Conservation (phyloP, 2,888 invertebrate species). For the Arctia plantaginis region DNA sequence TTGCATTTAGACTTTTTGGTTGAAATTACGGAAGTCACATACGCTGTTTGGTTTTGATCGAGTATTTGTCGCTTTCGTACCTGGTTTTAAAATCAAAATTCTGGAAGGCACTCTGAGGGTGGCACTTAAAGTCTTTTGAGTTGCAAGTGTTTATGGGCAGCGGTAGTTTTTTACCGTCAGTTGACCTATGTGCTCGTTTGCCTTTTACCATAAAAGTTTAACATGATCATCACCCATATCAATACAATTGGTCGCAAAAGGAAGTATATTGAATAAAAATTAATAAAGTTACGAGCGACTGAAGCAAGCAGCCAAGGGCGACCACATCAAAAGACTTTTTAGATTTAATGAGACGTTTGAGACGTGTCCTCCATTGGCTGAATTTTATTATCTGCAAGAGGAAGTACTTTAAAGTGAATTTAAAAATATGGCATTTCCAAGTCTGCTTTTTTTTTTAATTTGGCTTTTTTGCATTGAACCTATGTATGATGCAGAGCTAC, state of each 20-base stretch:
- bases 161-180: neutral
- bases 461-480: no score
- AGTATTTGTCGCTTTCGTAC: no score
- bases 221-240: neutral
- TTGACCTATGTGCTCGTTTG: neutral
- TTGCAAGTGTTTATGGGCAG: neutral
- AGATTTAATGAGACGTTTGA: slow-evolving; percentile 15
- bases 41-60: neutral
- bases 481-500: no score
- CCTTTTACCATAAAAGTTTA: neutral
- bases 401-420: neutral
- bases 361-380: slow-evolving; percentile 5
- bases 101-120: no score
- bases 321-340: slow-evolving; percentile 17
- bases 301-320: neutral
- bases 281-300: slow-evolving; percentile 6
- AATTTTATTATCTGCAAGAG: slow-evolving; percentile 7
- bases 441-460: no score
- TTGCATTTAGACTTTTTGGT: neutral
- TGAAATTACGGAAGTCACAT: neutral
- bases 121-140: neutral
- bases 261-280: slow-evolving; percentile 1
- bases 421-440: neutral
- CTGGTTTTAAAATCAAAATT: no score
- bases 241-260: neutral